Conservation (phyloP, 1,140 invertebrate genomes). For the Colletes gigas region DNA sequence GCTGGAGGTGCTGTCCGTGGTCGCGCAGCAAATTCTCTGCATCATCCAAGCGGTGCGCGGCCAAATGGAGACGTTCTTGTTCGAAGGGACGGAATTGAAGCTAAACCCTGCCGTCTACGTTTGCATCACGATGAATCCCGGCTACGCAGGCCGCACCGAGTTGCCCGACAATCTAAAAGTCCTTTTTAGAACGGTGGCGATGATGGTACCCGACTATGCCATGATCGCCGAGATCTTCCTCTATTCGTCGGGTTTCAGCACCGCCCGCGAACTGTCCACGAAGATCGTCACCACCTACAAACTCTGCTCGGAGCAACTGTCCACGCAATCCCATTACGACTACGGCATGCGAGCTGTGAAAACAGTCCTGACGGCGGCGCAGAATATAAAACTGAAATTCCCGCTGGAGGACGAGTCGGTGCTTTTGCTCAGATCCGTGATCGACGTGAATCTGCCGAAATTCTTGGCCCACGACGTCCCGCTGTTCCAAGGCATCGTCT, state of each 20-base stretch:
- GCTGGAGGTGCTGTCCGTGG: constrained; percentile 91
- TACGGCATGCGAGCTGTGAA: constrained; percentile 94
- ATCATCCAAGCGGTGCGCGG: constrained; percentile 90
- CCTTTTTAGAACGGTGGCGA: constrained; percentile 94
- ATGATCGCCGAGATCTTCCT: constrained; percentile 95
- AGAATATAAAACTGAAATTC: constrained; percentile 91
- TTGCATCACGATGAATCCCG: constrained; percentile 97
- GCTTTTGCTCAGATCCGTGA: constrained; percentile 90
- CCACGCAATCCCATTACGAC: constrained; percentile 93
- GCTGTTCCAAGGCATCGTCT: constrained; percentile 93
- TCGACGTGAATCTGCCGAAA: constrained; percentile 96
- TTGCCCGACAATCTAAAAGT: constrained; percentile 95
- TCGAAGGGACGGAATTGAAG: constrained; percentile 91
- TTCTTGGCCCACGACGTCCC: constrained; percentile 94
- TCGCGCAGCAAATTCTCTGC: constrained; percentile 91
- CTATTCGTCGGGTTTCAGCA: constrained; percentile 93
- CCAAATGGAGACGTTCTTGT: constrained; percentile 87
- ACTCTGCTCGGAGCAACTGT: constrained; percentile 94
- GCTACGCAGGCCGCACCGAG: constrained; percentile 92
- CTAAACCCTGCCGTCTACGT: constrained; percentile 92
- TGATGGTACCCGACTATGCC: constrained; percentile 97
- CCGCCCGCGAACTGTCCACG: constrained; percentile 89
- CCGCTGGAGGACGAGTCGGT: constrained; percentile 91
- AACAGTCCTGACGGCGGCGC: constrained; percentile 91
- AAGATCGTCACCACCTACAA: constrained; percentile 95